Evolutionary conservation across 2,797 vertebrate species (phyloP).

Genomic region (Bovichtus variegatus): DNA sequence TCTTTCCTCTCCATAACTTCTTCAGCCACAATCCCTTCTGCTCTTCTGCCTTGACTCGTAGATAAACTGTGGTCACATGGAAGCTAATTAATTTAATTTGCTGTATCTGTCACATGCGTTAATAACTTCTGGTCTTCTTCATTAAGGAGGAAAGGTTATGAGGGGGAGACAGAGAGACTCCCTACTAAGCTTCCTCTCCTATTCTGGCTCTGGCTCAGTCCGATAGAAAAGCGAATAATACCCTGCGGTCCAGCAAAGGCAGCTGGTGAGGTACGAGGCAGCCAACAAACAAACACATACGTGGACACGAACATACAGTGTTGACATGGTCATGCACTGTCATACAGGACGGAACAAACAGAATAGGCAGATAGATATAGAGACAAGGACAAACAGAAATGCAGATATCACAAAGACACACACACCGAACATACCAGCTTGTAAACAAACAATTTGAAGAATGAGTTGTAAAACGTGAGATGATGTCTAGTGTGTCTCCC

Average conservation of each 20-base stretch:
- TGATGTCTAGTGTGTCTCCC: constrained; percentile 59
- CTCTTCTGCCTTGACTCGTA: constrained; percentile 58
- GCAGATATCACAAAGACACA: constrained; percentile 40
- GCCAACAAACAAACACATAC: constrained; percentile 37
- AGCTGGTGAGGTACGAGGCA: constrained; percentile 43
- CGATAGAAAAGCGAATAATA: constrained; percentile 43
- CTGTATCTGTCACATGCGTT: constrained; percentile 59
- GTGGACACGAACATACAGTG: constrained; percentile 19
- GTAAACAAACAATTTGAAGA: constrained; percentile 68
- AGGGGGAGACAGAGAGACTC: constrained; percentile 47
- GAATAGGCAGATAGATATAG: constrained; percentile 11
- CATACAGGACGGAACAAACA: constrained; percentile 18
- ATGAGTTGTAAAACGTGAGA: constrained; percentile 49
- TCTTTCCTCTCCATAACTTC: constrained; percentile 27
- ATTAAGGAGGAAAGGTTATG: constrained; percentile 67
- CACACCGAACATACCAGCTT: constrained; percentile 63
- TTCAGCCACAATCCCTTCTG: constrained; percentile 27
- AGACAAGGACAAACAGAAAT: constrained; percentile 44
- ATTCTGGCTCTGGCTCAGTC: constrained; percentile 40
- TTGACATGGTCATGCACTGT: constrained; percentile 33
- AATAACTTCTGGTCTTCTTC: constrained; percentile 78
- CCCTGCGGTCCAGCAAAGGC: constrained; percentile 40
- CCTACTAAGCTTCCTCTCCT: constrained; percentile 32
- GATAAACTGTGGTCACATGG: constrained; percentile 67
- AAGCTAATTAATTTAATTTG: constrained; percentile 81